Evolutionary conservation across 2,797 vertebrate species (phyloP), one percentile per base, ranked within the genome.

Genomic region (Gymnothorax reevesii): DNA sequence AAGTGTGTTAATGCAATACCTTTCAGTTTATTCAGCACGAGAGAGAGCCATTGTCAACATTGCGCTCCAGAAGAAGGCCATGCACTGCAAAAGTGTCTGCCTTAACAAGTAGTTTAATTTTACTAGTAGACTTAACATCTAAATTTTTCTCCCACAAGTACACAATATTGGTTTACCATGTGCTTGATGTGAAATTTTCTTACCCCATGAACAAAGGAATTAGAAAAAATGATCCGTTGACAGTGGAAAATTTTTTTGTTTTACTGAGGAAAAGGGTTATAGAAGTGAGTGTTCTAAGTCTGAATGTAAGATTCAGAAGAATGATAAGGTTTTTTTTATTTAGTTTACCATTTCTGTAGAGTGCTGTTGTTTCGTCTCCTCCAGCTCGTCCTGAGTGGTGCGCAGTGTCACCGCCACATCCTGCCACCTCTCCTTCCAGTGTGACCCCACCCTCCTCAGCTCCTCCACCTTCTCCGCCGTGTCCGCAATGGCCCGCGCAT

Each of bases 361-460:
- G 17, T 83, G 87, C 64, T 89, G 91, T 80, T 86, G 90, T 73
- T 84, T 90, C 22, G 92, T 87, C 4, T 92, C 85, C 64, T 95
- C 91, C 1, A 95, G 87, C 86, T 97, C 91, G 13, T 92, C 90
- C 82, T 96, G 94, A 69, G 91, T 91, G 77, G 87, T 89, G 88
- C 93, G 93, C 83, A 96, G 89, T 9, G 83, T 89, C 88, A 94
- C 87, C 15, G 92, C 93, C 64, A 82, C 91, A 64, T 94, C 94
- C 88, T 95, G 90, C 94, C 96, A 96, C 89, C 92, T 90, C 52
- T 94, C 92, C 52, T 91, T 95, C 96, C 95, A 96, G 84, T 96
- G 93, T 80, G 90, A 90, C 27, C 90, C 91, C 83, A 92, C 86
- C 17, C 92, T 93, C 90, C 92, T 91, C 0, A 95, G 91, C 71